Evolutionary conservation across 2,888 invertebrate species (phyloP), one percentile per base, ranked within the genome.

Genomic region (Alloplasta piceator): DNA sequence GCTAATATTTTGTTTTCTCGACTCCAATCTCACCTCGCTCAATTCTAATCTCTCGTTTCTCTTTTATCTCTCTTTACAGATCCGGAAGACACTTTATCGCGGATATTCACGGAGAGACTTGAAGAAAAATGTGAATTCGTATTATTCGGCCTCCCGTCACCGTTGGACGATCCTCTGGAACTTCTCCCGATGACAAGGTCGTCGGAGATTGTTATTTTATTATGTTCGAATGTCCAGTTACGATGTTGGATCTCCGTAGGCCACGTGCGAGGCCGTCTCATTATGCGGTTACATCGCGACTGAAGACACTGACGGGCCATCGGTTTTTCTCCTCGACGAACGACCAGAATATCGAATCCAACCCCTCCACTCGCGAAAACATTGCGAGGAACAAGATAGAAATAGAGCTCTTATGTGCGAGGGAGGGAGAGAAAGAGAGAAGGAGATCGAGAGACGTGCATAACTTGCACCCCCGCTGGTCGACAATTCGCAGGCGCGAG

Each of bases 201-300:
- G 39, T 66, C 10, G 14, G 38, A 41, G 66, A 48, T 3, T 41
- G 26, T 61, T 46, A 79, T 50, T 61, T 68, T 73, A 76, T 77
- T 48, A 55, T 14, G 43, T 58, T 79, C 41, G 70, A 80, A 87
- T 84, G 87, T 90, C 89, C 85, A 87, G 87, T 89, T 89, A 90
- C 84, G 90, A 88, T 85, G 86, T 80, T 85, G 84, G 78, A 86
- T 87, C 86, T 86, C 88, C 86, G 87, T 85, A 86, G 90, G 90
- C 91, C 91, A 84, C 88, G 85, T 85, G 87, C 86, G 87, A 90
- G 91, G 90, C 91, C 91, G 88, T 88, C 86, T 86, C 89, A 87
- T 87, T 86, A 88, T 87, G 86, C 87, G 92, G 91, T 92, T 91
- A 92, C 92, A 92, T 92, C 89, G 92, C 92, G 92, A 92, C 92